Percentiles rank a stretch among this genome's conserved stretches.
phyloP scores from a whole-genome alignment of 2,888 invertebrate species.

The Charanyca ferruginea region DNA sequence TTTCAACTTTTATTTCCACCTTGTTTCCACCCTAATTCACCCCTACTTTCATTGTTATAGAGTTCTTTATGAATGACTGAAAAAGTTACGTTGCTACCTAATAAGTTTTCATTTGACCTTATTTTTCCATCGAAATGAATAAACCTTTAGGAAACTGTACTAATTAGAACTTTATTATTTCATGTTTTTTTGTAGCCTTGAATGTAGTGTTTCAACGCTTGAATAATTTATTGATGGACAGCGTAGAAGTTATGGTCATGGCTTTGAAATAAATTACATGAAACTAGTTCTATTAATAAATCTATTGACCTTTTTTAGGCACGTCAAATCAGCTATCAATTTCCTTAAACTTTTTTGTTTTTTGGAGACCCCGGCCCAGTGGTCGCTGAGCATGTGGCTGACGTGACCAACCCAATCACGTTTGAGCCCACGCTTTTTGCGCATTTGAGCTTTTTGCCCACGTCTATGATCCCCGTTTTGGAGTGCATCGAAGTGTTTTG shows the following conservation, averaged over 20 bases:
- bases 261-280: background rate
- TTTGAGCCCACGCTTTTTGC: too few relatives aligned
- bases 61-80: constrained; percentile 17
- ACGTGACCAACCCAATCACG: too few relatives aligned
- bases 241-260: background rate
- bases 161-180: background rate
- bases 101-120: constrained; percentile 21
- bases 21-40: constrained; percentile 3
- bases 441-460: too few relatives aligned
- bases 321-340: too few relatives aligned
- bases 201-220: background rate
- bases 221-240: constrained; percentile 4
- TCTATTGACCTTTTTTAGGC: background rate
- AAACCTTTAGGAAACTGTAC: constrained; percentile 8
- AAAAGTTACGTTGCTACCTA: constrained; percentile 3
- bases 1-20: constrained; percentile 32
- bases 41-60: constrained; percentile 16
- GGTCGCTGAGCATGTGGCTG: too few relatives aligned
- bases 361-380: too few relatives aligned
- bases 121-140: constrained; percentile 19
- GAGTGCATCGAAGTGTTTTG: too few relatives aligned
- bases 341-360: background rate
- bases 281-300: background rate
- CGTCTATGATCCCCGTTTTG: too few relatives aligned
- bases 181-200: constrained; percentile 12